Base-by-base conservation (phyloP, 2,113 vertebrate species). In the Amblyornis subalaris region DNA sequence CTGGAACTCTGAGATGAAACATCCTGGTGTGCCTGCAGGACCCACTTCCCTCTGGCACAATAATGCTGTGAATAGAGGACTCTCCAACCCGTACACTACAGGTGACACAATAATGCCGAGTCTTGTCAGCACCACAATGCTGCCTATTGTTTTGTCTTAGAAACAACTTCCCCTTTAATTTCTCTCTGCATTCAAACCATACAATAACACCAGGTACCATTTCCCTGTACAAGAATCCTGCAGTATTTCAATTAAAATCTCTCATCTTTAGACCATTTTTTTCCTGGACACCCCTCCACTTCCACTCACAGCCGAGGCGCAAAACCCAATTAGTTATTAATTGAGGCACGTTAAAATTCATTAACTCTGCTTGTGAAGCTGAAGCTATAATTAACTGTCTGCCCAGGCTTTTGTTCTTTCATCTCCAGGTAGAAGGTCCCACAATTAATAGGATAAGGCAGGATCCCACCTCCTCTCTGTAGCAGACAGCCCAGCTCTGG, bases 311-410 rank as follows among this genome's bases (percentile, higher is more conserved):
- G 94, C 69, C 42, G 1, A 97, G 91, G 89, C 90, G 31, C 98
- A 98, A 97, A 98, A 98, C 97, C 95, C 97, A 98, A 98, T 98
- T 98, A 98, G 96, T 97, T 98, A 98, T 97, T 98, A 98, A 98
- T 98, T 98, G 98, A 98, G 97, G 95, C 97, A 97, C 69, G 98
- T 98, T 98, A 98, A 98, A 98, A 98, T 98, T 98, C 97, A 98
- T 99, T 98, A 98, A 98, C 96, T 98, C 93, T 94, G 95, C 96
- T 93, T 97, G 96, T 97, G 97, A 98, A 97, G 96, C 96, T 97
- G 96, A 95, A 92, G 92, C 96, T 98, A 95, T 98, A 98, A 99
- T 98, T 98, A 98, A 97, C 98, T 98, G 98, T 98, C 98, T 98
- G 97, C 91, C 96, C 93, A 95, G 96, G 96, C 97, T 98, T 97